Base-by-base conservation (phyloP, 2,888 invertebrate species). In the Drosophila neonasuta region DNA sequence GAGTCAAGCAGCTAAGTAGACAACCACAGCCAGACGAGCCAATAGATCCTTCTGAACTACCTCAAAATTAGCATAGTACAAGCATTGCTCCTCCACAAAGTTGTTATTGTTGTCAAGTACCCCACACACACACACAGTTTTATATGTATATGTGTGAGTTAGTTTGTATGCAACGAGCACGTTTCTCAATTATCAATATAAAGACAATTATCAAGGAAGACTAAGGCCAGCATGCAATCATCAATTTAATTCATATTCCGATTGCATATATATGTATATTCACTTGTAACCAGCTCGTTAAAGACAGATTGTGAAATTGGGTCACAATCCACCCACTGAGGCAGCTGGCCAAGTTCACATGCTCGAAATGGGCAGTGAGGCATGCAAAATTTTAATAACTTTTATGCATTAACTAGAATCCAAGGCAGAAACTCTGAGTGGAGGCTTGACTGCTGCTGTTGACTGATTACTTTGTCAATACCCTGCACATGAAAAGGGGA, bases 341-440 rank as follows among this genome's bases (percentile, higher is more conserved):
- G 32, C 46, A 71, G 54, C 30, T 72, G 52, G 17, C 48, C 24
- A 44, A 46, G 50, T 42, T 56, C 45, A 46, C 34, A 45, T 34
- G 56, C 42, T 44, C 24, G 24, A 46, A 10, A 13, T 5, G 45
- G 15, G 32, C 74, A 69, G 13, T 58, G 42, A 39, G 50, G 52
- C 74, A 62, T 46, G 54, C 32, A 6, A 54, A 73, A 63, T 68
- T 63, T 63, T 73, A 77, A 77, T 73, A 74, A 68, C 62, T 77
- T 67, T 73, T 67, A 54, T 62, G 73, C 73, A 73, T 67, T 72
- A 58, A 62, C 67, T 46, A 51, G 77, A 54, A 72, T 20, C 29
- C 30, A 20, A 59, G 55, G 55, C 13, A 59, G n/a, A 42, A 8
- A 24, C 54, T 11, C 46, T 34, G 45, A 13, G 24, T 36, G 30